Evolutionary conservation across 2,888 invertebrate species (phyloP).

Genomic region (Exephanes ischioxanthus): DNA sequence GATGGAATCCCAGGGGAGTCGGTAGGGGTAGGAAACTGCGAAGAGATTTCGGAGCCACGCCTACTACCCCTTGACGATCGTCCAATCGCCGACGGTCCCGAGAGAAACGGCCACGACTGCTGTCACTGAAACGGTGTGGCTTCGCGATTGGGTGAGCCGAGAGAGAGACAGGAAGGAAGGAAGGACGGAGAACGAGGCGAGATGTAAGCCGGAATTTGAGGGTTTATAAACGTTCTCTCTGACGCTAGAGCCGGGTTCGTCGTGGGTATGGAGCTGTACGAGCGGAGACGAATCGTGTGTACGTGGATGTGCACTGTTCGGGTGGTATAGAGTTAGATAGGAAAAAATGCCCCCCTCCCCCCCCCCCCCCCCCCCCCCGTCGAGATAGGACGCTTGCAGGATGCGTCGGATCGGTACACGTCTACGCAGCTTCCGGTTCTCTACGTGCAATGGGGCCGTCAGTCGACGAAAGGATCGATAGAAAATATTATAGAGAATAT

Average conservation of each 20-base stretch:
- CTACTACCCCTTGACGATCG: slow-evolving; percentile 59
- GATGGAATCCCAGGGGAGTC: slow-evolving; percentile 45
- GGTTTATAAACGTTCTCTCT: slow-evolving; percentile 69
- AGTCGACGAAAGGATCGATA: slow-evolving; percentile 22
- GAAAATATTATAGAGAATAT: slow-evolving; percentile 27
- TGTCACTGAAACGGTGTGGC: slow-evolving; percentile 70
- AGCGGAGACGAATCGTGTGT: not conserved
- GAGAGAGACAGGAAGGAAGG: slow-evolving; percentile 11
- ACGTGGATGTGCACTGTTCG: not conserved
- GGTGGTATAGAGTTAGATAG: not conserved
- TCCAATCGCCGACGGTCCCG: slow-evolving; percentile 68
- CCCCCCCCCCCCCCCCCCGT: not conserved
- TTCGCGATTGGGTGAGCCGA: slow-evolving; percentile 69
- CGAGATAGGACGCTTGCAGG: not conserved
- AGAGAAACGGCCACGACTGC: slow-evolving; percentile 65
- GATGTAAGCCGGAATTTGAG: slow-evolving; percentile 72
- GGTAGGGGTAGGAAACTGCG: slow-evolving; percentile 41
- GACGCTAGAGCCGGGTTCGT: not conserved
- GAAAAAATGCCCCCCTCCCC: not conserved
- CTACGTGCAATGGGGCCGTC: not conserved
- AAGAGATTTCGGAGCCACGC: slow-evolving; percentile 64
- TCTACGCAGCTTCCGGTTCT: slow-evolving; percentile 43
- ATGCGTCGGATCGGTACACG: slow-evolving; percentile 32
- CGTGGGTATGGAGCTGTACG: not conserved
- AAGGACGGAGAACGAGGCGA: slow-evolving; percentile 51